Conservation (phyloP, 2,888 invertebrate genomes). For the Choreutis nemorana region DNA sequence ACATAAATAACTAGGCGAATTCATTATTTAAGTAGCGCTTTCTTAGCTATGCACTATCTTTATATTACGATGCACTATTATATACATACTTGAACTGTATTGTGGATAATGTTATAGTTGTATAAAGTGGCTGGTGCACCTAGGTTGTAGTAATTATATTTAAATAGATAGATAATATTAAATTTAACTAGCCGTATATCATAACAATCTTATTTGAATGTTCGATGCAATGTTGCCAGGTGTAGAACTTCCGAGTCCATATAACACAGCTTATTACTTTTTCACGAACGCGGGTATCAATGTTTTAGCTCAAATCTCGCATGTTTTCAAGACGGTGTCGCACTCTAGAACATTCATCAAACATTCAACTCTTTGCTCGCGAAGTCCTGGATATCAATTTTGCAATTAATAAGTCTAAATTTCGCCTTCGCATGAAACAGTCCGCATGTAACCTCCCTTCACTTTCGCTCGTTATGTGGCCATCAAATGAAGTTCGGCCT, state of each 20-base stretch:
- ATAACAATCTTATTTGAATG: slow-evolving; percentile 39
- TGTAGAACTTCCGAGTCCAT: slow-evolving; percentile 19
- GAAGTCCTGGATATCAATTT: slow-evolving; percentile 42
- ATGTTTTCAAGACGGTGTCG: slow-evolving; percentile 15
- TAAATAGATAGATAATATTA: too few species aligned
- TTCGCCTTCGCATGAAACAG: slow-evolving; percentile 23
- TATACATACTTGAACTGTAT: too few species aligned
- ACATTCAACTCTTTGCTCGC: slow-evolving; percentile 66
- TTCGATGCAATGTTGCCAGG: slow-evolving; percentile 59
- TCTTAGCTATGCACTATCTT: too few species aligned
- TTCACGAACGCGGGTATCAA: too few species aligned
- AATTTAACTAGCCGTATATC: slow-evolving; percentile 12
- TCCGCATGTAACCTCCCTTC: too few species aligned
- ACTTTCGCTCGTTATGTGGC: too few species aligned
- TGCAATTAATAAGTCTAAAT: slow-evolving; percentile 35
- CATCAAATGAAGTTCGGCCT: too few species aligned
- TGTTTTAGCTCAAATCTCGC: slow-evolving; percentile 10
- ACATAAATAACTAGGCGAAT: too few species aligned
- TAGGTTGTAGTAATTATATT: slow-evolving; percentile 7
- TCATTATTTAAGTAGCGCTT: too few species aligned
- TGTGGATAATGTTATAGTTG: too few species aligned
- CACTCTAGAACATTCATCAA: slow-evolving; percentile 62
- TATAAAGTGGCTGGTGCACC: slow-evolving; percentile 4
- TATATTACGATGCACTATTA: too few species aligned
- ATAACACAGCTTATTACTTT: too few species aligned